Conservation (phyloP, 1,140 invertebrate species). For the Drosophila chauvacae region DNA sequence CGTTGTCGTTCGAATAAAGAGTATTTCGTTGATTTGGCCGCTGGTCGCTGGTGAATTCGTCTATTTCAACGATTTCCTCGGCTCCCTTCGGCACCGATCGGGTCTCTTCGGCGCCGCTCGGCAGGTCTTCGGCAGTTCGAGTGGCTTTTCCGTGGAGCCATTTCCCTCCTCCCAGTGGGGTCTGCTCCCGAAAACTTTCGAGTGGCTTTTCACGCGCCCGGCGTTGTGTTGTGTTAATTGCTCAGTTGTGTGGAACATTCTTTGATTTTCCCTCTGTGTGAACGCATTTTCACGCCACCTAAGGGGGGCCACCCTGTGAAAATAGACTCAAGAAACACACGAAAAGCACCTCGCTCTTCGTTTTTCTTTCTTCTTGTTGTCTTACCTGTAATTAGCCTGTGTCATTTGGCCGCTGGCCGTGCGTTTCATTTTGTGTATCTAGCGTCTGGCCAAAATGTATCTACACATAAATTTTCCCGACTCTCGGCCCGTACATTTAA, state of each 20-base stretch:
- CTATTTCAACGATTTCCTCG: conserved; percentile 72
- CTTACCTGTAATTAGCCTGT: conserved; percentile 82
- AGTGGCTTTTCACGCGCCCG: conserved; percentile 42
- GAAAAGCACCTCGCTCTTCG: conserved; percentile 32
- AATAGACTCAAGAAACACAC: conserved; percentile 68
- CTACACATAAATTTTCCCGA: conserved; percentile 51
- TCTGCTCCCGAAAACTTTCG: conserved; percentile 27
- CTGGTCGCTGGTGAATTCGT: conserved; percentile 65
- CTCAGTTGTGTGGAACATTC: conserved; percentile 81
- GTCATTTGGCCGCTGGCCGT: conserved; percentile 58
- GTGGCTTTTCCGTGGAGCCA: conserved; percentile 52
- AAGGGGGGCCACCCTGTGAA: conserved; percentile 43
- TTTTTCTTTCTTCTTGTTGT: conserved; percentile 25
- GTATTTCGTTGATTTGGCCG: conserved; percentile 81
- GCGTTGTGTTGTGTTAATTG: conserved; percentile 71
- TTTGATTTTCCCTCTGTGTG: conserved; percentile 68
- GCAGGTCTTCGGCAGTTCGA: conserved; percentile 5
- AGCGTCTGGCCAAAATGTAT: conserved; percentile 59
- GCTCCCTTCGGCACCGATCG: conserved; percentile 46
- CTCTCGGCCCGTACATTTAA: conserved; percentile 30
- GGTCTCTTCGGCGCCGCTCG: conserved; percentile 18
- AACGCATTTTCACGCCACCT: conserved; percentile 74
- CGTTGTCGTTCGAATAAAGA: conserved; percentile 85
- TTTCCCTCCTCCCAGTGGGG: conserved; percentile 20
- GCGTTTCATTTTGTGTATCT: conserved; percentile 59